Base-by-base conservation (phyloP, 2,113 vertebrate species). In the Anser cygnoides region DNA sequence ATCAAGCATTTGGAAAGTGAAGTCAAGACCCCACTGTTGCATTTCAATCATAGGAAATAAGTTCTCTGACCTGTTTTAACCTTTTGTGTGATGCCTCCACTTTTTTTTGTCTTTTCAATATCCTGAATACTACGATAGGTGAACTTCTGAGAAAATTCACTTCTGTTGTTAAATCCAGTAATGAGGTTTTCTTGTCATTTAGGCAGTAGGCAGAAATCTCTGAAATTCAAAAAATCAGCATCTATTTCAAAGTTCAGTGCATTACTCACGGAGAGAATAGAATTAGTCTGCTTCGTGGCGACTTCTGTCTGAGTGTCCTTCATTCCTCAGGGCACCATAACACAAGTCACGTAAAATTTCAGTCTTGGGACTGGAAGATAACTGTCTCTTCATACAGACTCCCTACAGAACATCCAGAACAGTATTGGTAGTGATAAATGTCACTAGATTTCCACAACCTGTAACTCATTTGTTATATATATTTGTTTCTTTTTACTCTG, bases 41-140 rank as follows among this genome's bases (percentile, higher is more conserved):
- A 33, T 61, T 95, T 95, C 31, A 11, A 18, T 73, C 5, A 61
- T 2, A 78, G 52, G 62, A 82, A 67, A 39, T 22, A 61, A 49
- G 13, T 66, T 90, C 61, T 91, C 71, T 87, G n/a, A 73, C 87
- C 41, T 78, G 26, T 77, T 91, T 46, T 57, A 66, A 65, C 68
- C 37, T 84, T 84, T 70, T 61, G 15, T 95, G 55, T 50, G 43
- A 84, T 41, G 70, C 77, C 80, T 86, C 26, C 61, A 37, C 20
- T 25, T 54, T 33, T 73, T 35, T 33, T 29, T 12, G 23, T 50
- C 5, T 50, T 50, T 1, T 23, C 37, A 50, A 50, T 8, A 52
- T 66, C 22, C 13, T 55, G 26, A 50, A 49, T 78, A 29, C 31
- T 81, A 11, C 19, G 62, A 16, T 20, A 96, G 31, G 52, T 55